Evolutionary conservation across 1,140 invertebrate species (phyloP).

Genomic region (Eubasilissa regina): DNA sequence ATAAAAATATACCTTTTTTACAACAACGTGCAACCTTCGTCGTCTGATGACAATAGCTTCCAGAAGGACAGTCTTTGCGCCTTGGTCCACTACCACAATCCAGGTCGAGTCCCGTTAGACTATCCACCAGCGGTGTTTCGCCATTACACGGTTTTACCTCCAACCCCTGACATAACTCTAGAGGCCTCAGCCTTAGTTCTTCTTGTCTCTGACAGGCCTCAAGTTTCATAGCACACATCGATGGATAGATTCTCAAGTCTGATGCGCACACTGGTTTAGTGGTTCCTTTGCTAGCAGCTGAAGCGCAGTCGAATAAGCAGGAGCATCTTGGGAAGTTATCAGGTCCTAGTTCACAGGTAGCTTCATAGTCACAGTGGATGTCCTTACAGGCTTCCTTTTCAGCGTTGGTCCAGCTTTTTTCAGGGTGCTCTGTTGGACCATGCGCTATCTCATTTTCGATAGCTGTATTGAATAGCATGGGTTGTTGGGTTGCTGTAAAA

Average conservation of each 20-base stretch:
- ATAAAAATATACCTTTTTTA: conserved; percentile 77
- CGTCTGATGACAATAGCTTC: conserved; percentile 88
- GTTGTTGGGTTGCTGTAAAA: conserved; percentile 62
- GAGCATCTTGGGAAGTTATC: conserved; percentile 82
- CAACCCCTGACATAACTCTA: conserved; percentile 83
- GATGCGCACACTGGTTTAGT: conserved; percentile 84
- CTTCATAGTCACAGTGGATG: conserved; percentile 87
- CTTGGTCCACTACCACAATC: conserved; percentile 86
- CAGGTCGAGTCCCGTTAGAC: conserved; percentile 79
- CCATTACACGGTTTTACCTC: conserved; percentile 89
- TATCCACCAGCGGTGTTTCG: conserved; percentile 81
- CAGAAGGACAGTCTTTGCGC: conserved; percentile 84
- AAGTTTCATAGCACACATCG: conserved; percentile 90
- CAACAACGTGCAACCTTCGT: conserved; percentile 86
- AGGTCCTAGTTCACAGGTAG: conserved; percentile 83
- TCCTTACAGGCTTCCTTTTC: conserved; percentile 81
- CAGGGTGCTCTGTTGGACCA: conserved; percentile 54
- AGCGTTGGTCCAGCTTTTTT: conserved; percentile 59
- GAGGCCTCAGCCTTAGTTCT: conserved; percentile 82
- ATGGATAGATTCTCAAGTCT: conserved; percentile 85
- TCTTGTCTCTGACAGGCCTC: conserved; percentile 87
- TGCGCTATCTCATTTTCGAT: conserved; percentile 57
- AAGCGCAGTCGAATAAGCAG: conserved; percentile 81
- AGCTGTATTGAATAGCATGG: conserved; percentile 63
- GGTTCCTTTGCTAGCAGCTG: conserved; percentile 70